Evolutionary conservation across 2,888 invertebrate genomes (phyloP).

Genomic region (Napeogenes inachia): DNA sequence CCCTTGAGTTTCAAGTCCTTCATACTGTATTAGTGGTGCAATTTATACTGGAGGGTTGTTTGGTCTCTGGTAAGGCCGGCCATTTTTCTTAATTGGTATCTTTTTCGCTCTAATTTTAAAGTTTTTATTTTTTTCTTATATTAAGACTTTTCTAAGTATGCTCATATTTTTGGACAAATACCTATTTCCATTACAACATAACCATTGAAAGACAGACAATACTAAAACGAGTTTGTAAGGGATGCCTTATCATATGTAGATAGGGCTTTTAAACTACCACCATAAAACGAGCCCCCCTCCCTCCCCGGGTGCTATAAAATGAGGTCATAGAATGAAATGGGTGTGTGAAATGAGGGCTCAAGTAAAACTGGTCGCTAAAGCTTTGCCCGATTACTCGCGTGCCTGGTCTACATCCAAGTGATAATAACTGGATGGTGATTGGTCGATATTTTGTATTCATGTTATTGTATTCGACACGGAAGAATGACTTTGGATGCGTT

Average conservation of each 20-base stretch:
- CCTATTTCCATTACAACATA: conserved; percentile 3
- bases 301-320: conserved; percentile 58
- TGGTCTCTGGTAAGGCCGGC: conserved; percentile 23
- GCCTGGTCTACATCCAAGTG: conserved; percentile 69
- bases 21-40: conserved; percentile 63
- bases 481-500: too few relatives aligned
- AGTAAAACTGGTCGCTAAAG: conserved; percentile 54
- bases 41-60: conserved; percentile 52
- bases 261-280: conserved; percentile 67
- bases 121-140: neutral
- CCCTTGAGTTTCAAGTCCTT: conserved; percentile 67
- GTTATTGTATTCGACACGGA: conserved; percentile 9
- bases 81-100: conserved; percentile 34
- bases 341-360: conserved; percentile 56
- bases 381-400: conserved; percentile 75
- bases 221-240: conserved; percentile 72
- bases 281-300: conserved; percentile 50
- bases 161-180: too few relatives aligned
- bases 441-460: conserved; percentile 23
- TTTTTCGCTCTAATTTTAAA: neutral
- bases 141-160: neutral
- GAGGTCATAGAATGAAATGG: conserved; percentile 59
- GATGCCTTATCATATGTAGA: conserved; percentile 74
- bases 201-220: conserved; percentile 50
- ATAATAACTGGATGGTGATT: conserved; percentile 65